phyloP scores from a whole-genome alignment of 1,140 invertebrate species.

The Drosophila kanapiae region DNA sequence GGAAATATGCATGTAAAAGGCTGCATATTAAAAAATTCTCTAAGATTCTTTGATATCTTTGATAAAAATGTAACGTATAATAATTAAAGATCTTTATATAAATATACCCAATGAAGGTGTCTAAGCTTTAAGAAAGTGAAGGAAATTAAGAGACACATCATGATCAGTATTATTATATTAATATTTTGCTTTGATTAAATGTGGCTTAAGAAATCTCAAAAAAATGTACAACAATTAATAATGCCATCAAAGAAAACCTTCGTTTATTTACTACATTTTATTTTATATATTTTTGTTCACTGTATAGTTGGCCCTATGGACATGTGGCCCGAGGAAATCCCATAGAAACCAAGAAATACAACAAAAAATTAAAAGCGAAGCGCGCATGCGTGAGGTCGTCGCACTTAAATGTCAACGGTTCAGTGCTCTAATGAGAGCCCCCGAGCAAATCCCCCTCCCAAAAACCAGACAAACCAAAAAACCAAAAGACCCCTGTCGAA shows the following conservation, averaged over 20 bases:
- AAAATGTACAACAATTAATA: neutral
- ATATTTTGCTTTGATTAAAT: neutral
- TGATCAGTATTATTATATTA: no score
- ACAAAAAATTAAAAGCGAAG: conserved; percentile 10
- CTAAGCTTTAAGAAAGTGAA: no score
- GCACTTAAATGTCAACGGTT: conserved; percentile 74
- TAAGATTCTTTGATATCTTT: no score
- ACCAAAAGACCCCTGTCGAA: conserved; percentile 31
- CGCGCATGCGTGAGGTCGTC: conserved; percentile 62
- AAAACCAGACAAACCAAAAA: neutral
- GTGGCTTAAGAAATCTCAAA: neutral
- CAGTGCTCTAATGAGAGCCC: conserved; percentile 69
- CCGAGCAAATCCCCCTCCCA: conserved; percentile 26
- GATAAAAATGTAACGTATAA: no score
- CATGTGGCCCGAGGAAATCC: conserved; percentile 9
- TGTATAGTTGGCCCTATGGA: neutral
- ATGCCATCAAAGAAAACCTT: neutral
- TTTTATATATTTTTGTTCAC: neutral
- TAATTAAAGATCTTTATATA: no score
- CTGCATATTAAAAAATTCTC: no score
- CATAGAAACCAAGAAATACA: conserved; percentile 1
- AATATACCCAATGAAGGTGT: no score
- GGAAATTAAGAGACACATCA: neutral
- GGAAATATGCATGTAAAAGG: no score
- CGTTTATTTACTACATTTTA: neutral